Evolutionary conservation across 2,797 vertebrate genomes (phyloP).

Genomic region (Orientallactaga sibirica): DNA sequence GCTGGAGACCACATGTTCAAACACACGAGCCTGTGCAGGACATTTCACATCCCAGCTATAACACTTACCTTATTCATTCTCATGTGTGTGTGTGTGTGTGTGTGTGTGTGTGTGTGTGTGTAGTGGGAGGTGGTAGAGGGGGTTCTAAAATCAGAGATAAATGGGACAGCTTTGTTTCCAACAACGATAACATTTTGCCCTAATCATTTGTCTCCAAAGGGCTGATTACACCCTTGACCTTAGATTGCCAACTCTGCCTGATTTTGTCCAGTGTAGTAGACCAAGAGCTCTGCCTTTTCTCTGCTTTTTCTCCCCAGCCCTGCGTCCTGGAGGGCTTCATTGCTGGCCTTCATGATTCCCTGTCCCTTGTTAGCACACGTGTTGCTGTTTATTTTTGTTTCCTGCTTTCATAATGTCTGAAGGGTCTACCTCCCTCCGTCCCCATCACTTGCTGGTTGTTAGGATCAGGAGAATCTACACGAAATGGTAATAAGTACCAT

Average conservation of each 20-base stretch:
- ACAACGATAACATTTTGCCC: neutral
- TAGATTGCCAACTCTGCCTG: neutral
- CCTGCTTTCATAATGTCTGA: slow-evolving; percentile 40
- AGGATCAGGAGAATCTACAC: slow-evolving; percentile 40
- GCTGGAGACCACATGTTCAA: neutral
- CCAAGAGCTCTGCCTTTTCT: neutral
- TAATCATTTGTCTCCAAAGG: slow-evolving; percentile 4
- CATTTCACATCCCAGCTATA: neutral
- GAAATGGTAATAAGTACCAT: slow-evolving; percentile 22
- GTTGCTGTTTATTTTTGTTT: slow-evolving; percentile 67
- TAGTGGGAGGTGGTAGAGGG: neutral
- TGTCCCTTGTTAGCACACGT: neutral
- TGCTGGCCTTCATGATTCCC: neutral
- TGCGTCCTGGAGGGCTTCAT: neutral
- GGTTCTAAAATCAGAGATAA: slow-evolving; percentile 48
- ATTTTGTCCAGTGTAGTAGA: slow-evolving; percentile 23
- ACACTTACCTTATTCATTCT: neutral
- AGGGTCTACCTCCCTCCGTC: neutral
- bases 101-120: no score
- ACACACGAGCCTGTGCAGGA: neutral
- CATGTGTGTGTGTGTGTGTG: neutral
- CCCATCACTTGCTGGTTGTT: slow-evolving; percentile 6
- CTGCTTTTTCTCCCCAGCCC: neutral
- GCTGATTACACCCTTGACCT: neutral
- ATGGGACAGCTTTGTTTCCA: slow-evolving; percentile 30